These are phyloP conservation scores for Lepidurus arcticus DNA, from an alignment of 1,140 invertebrate species.

Conservation along the genomic window DNA sequence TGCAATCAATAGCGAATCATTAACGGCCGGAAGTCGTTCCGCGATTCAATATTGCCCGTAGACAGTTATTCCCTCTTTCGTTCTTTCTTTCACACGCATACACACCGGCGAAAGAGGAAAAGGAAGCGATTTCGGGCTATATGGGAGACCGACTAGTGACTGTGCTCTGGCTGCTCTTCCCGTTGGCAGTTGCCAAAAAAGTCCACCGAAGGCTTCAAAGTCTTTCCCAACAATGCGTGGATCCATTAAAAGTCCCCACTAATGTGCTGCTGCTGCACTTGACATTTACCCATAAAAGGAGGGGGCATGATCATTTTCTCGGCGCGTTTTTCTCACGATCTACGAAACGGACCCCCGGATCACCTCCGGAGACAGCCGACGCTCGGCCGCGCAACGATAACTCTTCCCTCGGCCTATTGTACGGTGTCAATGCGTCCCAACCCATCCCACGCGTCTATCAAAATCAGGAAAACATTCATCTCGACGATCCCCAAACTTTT, in stretches of 20 bases:
- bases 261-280: constrained; percentile 9
- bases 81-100: too few species aligned
- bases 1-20: neutral
- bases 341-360: neutral
- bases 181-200: neutral
- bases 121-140: neutral
- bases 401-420: neutral
- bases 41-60: neutral
- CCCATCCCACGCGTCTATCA: constrained; percentile 1
- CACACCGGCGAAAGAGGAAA: neutral
- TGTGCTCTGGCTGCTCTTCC: neutral
- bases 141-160: neutral
- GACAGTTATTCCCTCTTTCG: neutral
- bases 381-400: constrained; percentile 6
- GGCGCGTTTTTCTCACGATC: neutral
- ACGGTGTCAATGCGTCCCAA: neutral
- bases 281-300: neutral
- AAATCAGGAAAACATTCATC: constrained; percentile 22
- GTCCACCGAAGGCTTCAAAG: neutral
- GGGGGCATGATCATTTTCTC: neutral
- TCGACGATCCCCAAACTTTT: neutral
- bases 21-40: neutral
- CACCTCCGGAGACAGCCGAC: neutral
- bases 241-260: constrained; percentile 14
- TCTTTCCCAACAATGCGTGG: neutral